Conservation (phyloP, 2,797 vertebrate genomes). For the Eulemur rubriventer region DNA sequence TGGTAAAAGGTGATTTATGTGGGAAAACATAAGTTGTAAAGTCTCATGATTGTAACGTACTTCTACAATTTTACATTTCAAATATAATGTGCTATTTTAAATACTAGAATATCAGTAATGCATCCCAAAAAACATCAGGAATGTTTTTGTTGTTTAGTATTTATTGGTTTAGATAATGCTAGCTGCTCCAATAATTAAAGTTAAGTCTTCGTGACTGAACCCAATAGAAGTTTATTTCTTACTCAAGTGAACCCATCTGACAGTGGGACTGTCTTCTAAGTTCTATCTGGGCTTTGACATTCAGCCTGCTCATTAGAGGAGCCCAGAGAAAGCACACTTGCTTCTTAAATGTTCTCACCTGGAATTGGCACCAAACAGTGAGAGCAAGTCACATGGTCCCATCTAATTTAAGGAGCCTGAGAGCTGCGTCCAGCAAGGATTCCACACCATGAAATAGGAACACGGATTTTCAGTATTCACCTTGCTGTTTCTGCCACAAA, state of each 20-base stretch:
- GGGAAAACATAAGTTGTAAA: not conserved
- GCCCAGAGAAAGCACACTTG: not conserved
- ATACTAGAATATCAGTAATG: not conserved
- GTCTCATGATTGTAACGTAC: not conserved
- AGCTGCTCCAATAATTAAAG: not conserved
- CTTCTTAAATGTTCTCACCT: not conserved
- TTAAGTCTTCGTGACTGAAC: not conserved
- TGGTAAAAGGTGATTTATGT: not conserved
- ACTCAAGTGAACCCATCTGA: not conserved
- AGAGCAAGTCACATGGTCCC: not conserved
- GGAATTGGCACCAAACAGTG: not conserved
- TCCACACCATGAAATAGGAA: not conserved
- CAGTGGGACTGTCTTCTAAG: not conserved
- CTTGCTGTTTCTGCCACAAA: not conserved
- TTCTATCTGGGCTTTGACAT: not conserved
- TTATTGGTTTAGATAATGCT: not conserved
- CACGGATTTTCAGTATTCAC: not conserved
- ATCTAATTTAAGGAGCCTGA: not conserved
- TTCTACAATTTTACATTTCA: constrained; percentile 21
- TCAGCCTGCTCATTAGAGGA: not conserved
- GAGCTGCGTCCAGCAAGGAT: not conserved
- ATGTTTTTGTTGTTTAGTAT: not conserved
- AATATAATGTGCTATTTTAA: constrained; percentile 34
- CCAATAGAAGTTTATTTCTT: not conserved
- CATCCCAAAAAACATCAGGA: not conserved